Conservation (phyloP, 2,888 invertebrate species). For the Dryococelus australis region DNA sequence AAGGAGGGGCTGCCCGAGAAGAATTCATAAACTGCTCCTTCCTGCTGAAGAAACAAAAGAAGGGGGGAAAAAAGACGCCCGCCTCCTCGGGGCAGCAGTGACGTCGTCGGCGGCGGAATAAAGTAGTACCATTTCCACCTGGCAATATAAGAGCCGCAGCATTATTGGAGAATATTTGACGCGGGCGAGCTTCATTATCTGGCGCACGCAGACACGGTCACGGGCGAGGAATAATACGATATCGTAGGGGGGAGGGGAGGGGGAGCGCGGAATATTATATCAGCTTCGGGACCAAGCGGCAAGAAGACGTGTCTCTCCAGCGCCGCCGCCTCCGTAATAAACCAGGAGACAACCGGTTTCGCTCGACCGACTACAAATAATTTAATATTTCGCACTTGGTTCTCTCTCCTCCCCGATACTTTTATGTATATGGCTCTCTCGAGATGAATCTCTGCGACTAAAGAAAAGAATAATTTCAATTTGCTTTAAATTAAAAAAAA, state of each 20-base stretch:
- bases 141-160: background rate
- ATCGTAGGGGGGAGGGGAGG: background rate
- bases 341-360: background rate
- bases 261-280: background rate
- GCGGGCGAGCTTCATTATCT: constrained; percentile 10
- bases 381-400: no score
- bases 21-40: constrained; percentile 16
- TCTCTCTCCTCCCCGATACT: no score
- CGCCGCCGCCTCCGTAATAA: background rate
- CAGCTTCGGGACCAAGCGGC: background rate
- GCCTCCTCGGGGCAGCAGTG: background rate
- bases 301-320: background rate
- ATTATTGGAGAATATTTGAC: constrained; percentile 3
- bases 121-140: background rate
- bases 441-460: background rate
- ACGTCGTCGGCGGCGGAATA: background rate
- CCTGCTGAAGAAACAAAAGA: background rate
- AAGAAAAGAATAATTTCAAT: background rate
- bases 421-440: background rate
- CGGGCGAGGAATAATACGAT: background rate
- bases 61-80: constrained; percentile 5
- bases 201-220: background rate
- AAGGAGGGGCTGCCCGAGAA: background rate
- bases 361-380: background rate
- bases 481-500: background rate